Evolutionary conservation across 2,797 vertebrate species (phyloP), one percentile per base, ranked within the genome.

Genomic region (Myotis myotis): DNA sequence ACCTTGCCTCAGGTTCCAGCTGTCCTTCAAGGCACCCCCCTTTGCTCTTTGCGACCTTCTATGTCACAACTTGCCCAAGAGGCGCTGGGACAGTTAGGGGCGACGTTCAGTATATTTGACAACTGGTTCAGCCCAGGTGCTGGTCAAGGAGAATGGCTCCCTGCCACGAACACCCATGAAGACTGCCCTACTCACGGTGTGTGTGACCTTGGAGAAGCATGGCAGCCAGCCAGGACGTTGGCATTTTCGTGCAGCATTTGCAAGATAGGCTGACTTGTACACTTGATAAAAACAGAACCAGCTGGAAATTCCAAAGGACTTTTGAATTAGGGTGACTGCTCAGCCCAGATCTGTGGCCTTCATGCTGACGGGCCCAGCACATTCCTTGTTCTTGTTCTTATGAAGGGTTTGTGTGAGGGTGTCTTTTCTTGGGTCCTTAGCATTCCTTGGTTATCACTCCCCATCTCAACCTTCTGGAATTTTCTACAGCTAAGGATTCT

Each of bases 231-330:
- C 95, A 91, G 33, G 19, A 47, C 0, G 5, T 33, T 51, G 68
- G 74, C 70, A 79, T 87, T 94, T 95, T 85, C 13, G n/a, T 64
- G 82, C 91, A 86, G 62, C 33, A 2, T 74, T 88, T 64, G 72
- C 92, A 89, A 92, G 91, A 94, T 36, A 68, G 36, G 76, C 92
- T 93, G 85, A 79, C 64, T 80, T 85, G 25, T 76, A 41, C 36
- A 44, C 41, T 80, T 10, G 2, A 51, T 75, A 84, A 94, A 93
- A 92, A 68, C 38, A 85, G 68, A 95, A 79, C 62, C 5, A 12
- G 62, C 89, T 87, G 16, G 94, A 95, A 93, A 71, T 70, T 78
- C 68, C 64, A 47, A 64, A 36, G 38, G 62, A 41, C 60, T 87
- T 84, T 60, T 72, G 79, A 91, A 60, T 87, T 57, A 23, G 55